Conservation (phyloP, 92 coral and sea anemone species). For the Isaurus tuberculatus region DNA sequence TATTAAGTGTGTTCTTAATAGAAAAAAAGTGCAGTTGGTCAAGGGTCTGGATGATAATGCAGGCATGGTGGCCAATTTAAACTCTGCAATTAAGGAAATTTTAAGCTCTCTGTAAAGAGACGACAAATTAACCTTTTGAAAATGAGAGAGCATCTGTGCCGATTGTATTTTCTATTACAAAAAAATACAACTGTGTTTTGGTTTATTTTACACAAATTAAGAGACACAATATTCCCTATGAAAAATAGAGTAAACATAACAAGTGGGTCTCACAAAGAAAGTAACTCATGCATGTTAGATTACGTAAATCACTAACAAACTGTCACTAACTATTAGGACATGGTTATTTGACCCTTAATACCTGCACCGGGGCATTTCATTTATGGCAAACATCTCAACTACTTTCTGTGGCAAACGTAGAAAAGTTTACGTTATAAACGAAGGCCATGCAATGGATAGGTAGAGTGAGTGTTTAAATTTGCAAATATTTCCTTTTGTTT, state of each 20-base stretch:
- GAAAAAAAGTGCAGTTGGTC: no score
- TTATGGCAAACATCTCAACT: slow-evolving; percentile 62
- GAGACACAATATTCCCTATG: not conserved
- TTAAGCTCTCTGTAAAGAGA: not conserved
- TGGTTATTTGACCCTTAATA: slow-evolving; percentile 3
- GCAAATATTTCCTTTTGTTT: not conserved
- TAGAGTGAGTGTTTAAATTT: not conserved
- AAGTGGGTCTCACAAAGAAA: not conserved
- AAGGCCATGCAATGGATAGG: not conserved
- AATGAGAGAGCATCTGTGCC: not conserved
- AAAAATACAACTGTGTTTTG: not conserved
- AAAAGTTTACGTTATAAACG: not conserved
- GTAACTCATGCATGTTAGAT: not conserved
- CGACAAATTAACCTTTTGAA: not conserved
- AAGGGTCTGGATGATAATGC: not conserved
- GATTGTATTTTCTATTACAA: not conserved
- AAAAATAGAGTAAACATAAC: slow-evolving; percentile 3
- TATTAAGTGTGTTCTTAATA: no score
- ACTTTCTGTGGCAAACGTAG: not conserved
- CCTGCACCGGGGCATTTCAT: slow-evolving; percentile 46
- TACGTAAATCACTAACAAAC: not conserved
- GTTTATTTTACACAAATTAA: not conserved
- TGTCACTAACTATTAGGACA: slow-evolving; percentile 16
- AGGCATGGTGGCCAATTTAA: not conserved
- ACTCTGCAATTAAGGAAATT: not conserved